These are phyloP conservation scores for Euzetes globulus DNA, from an alignment of 2,888 invertebrate genomes.

Conservation along the genomic window DNA sequence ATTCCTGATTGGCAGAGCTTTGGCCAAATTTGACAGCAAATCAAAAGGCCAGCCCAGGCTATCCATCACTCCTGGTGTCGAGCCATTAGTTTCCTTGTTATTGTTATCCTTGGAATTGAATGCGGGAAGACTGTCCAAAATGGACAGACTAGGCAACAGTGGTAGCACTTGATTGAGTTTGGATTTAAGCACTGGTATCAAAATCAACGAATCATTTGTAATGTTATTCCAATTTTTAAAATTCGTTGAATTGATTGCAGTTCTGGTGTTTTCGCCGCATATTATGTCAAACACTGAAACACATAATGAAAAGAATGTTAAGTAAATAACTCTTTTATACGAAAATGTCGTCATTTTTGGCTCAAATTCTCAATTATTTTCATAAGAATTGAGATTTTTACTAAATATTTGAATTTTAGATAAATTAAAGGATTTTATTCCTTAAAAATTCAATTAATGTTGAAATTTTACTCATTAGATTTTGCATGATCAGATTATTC, in stretches of 20 bases:
- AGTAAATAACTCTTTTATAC: too few relatives aligned
- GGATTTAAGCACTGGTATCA: neutral
- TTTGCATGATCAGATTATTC: too few relatives aligned
- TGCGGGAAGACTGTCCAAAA: neutral
- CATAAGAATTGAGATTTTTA: too few relatives aligned
- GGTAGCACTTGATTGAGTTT: neutral
- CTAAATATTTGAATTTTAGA: too few relatives aligned
- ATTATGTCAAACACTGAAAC: too few relatives aligned
- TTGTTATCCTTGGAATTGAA: neutral
- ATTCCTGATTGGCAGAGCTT: neutral
- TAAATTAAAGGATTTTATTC: neutral
- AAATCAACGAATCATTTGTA: neutral
- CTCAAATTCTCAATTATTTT: too few relatives aligned
- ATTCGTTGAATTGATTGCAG: neutral
- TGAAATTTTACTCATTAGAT: too few relatives aligned
- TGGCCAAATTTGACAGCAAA: neutral
- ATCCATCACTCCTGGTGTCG: neutral
- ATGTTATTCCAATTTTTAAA: neutral
- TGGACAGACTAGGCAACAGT: neutral
- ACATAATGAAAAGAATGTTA: too few relatives aligned
- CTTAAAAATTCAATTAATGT: neutral
- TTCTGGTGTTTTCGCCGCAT: too few relatives aligned
- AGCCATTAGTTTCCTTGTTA: too few relatives aligned
- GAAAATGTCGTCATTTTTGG: too few relatives aligned
- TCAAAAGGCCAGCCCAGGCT: constrained; percentile 1